These are phyloP conservation scores for Geopemphigus sp. DNA, from an alignment of 1,140 invertebrate species.

Conservation along the genomic window DNA sequence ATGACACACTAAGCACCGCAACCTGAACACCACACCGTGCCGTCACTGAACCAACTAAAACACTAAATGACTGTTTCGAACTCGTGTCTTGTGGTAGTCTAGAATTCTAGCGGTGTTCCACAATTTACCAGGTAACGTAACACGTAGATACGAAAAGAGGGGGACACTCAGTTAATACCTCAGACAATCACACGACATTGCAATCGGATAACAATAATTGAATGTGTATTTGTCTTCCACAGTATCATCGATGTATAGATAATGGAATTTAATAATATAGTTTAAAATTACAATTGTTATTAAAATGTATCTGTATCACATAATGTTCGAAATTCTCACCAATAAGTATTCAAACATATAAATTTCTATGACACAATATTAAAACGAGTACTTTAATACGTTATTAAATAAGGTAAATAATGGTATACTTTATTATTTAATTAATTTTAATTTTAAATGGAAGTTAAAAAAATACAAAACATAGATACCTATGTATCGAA, in stretches of 20 bases:
- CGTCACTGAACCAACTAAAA: not conserved
- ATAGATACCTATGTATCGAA: too few species aligned
- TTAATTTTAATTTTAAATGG: too few species aligned
- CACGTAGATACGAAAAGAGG: not conserved
- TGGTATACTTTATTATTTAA: too few species aligned
- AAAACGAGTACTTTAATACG: too few species aligned
- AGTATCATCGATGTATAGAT: not conserved
- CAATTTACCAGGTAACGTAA: not conserved
- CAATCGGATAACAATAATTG: constrained; percentile 13
- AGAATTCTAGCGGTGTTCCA: not conserved
- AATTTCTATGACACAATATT: too few species aligned
- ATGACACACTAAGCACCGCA: not conserved
- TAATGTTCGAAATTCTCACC: too few species aligned
- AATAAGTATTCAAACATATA: too few species aligned
- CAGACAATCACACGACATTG: constrained; percentile 20
- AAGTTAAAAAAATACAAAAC: too few species aligned
- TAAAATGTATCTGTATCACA: too few species aligned
- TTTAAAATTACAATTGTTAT: too few species aligned
- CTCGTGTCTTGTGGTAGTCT: not conserved
- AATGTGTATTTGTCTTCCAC: not conserved
- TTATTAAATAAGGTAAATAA: too few species aligned
- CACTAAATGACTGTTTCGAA: constrained; percentile 4
- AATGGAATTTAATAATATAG: too few species aligned
- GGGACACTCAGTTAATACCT: constrained; percentile 4
- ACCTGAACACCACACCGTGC: not conserved